These are phyloP conservation scores for Epirrhoe tristata DNA, from an alignment of 2,888 invertebrate species.

Conservation along the genomic window DNA sequence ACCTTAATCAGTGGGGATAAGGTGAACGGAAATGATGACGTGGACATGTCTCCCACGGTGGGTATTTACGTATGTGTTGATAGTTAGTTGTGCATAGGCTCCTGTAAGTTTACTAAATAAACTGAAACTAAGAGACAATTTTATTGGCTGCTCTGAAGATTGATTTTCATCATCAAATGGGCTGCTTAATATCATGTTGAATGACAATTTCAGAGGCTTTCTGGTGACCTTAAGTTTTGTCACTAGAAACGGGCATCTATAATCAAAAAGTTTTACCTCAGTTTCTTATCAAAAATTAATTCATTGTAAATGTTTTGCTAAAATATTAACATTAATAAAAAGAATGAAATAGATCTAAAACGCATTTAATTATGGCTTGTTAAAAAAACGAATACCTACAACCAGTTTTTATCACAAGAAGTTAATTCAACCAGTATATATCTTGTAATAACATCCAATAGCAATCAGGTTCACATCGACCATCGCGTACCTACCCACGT, in stretches of 20 bases:
- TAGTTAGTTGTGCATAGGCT: conserved; percentile 23
- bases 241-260: too few relatives aligned
- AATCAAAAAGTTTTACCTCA: too few relatives aligned
- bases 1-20: conserved; percentile 48
- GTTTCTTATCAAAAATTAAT: too few relatives aligned
- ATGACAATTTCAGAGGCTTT: too few relatives aligned
- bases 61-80: conserved; percentile 60
- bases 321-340: too few relatives aligned
- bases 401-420: background rate
- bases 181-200: too few relatives aligned
- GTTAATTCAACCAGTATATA: background rate
- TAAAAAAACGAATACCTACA: background rate
- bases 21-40: conserved; percentile 36
- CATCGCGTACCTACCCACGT: conserved; percentile 54
- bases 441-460: conserved; percentile 8
- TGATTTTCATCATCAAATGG: background rate
- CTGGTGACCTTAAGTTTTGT: too few relatives aligned
- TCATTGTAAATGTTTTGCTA: too few relatives aligned
- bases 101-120: conserved; percentile 20
- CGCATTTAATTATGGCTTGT: too few relatives aligned
- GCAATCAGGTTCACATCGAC: conserved; percentile 44
- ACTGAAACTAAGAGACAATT: background rate
- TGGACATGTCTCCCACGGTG: conserved; percentile 66
- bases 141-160: background rate
- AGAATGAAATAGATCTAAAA: too few relatives aligned